A percentile compares a stretch with the other conserved stretches of the same genome.
Evolutionary conservation across 2,113 vertebrate genomes (phyloP).

Genomic region (Tyto alba): DNA sequence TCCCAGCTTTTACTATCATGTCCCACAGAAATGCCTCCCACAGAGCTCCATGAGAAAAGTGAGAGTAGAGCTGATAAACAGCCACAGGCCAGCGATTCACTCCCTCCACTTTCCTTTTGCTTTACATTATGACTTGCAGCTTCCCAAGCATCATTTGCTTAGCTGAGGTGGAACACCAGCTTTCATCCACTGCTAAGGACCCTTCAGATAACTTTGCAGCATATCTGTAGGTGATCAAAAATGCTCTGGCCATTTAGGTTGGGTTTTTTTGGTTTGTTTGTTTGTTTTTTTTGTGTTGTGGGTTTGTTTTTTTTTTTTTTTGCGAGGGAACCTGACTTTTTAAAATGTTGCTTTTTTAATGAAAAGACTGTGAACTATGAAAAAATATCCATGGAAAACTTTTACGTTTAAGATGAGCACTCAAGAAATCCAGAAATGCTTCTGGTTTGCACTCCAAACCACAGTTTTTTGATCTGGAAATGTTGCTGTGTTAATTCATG

Average conservation of each 20-base stretch:
- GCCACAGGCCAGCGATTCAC: not conserved
- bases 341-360: not conserved
- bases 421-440: not conserved
- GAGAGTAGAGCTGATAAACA: not conserved
- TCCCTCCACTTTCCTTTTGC: not conserved
- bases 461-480: not conserved
- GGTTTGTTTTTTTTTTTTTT: not conserved
- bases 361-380: not conserved
- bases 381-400: not conserved
- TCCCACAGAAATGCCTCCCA: constrained; percentile 11
- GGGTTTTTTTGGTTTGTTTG: too few relatives aligned
- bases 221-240: not conserved
- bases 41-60: not conserved
- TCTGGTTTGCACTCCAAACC: not conserved
- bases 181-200: not conserved
- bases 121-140: not conserved
- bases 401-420: not conserved
- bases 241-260: not conserved
- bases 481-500: not conserved
- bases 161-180: not conserved
- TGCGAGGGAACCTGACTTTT: not conserved
- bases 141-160: not conserved
- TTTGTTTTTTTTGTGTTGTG: too few relatives aligned
- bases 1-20: not conserved
- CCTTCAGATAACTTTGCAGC: not conserved